Percentiles rank a stretch among this genome's conserved stretches.
Evolutionary conservation across 2,113 vertebrate species (phyloP).

Genomic region (Picathartes gymnocephalus): DNA sequence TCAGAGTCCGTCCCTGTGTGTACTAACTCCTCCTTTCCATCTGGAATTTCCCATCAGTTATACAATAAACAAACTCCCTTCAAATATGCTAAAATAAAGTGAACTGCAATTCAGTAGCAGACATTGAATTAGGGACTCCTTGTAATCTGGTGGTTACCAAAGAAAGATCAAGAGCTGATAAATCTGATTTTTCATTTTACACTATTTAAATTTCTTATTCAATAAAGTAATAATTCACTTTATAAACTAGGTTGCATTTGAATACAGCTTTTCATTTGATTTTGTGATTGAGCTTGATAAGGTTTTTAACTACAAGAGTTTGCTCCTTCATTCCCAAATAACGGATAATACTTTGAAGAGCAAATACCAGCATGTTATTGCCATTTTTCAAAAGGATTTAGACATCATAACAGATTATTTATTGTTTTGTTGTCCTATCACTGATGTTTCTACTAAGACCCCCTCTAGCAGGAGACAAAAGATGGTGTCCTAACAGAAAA

Average conservation of each 20-base stretch:
- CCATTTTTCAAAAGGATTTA: background rate
- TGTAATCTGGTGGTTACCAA: background rate
- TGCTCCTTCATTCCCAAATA: background rate
- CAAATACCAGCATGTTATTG: background rate
- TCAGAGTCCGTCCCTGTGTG: background rate
- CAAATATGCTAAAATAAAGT: background rate
- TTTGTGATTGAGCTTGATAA: background rate
- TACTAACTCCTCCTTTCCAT: background rate
- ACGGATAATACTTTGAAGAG: background rate
- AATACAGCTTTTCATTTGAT: background rate
- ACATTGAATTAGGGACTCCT: background rate
- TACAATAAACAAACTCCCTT: constrained; percentile 12
- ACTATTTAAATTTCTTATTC: background rate
- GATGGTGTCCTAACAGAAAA: background rate
- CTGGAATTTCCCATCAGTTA: constrained; percentile 52
- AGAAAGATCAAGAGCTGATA: background rate
- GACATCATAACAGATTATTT: background rate
- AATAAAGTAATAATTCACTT: background rate
- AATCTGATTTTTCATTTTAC: constrained; percentile 25
- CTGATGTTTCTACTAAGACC: background rate
- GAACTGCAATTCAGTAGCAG: constrained; percentile 13
- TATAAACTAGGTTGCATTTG: background rate
- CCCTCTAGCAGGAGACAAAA: background rate
- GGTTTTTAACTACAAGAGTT: background rate
- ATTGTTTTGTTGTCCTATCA: background rate